These are phyloP conservation scores for Drosophila prolongata DNA, from an alignment of 2,888 invertebrate species.

Conservation along the genomic window DNA sequence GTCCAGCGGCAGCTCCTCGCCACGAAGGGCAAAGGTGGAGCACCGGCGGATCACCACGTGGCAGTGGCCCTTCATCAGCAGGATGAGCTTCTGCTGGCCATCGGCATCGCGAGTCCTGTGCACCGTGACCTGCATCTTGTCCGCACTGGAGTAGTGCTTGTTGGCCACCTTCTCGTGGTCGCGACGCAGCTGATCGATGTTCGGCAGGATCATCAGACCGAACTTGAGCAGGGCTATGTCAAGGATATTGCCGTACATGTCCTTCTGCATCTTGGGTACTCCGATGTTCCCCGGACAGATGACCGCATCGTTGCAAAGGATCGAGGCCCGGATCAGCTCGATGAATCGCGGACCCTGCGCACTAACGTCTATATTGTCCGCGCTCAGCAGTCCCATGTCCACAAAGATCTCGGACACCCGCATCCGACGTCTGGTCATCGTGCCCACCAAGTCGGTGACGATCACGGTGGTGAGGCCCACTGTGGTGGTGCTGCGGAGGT, in stretches of 20 bases:
- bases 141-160: conserved; percentile 18
- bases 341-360: background rate
- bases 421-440: conserved; percentile 42
- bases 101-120: conserved; percentile 22
- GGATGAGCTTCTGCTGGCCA: conserved; percentile 11
- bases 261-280: conserved; percentile 39
- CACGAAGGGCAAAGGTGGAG: conserved; percentile 14
- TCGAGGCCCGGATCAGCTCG: conserved; percentile 36
- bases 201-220: conserved; percentile 6
- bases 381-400: conserved; percentile 14
- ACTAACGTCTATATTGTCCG: rapidly evolving
- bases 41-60: conserved; percentile 34
- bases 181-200: conserved; percentile 40
- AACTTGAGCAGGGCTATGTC: conserved; percentile 52
- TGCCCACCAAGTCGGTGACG: conserved; percentile 41
- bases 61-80: conserved; percentile 48
- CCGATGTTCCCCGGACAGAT: conserved; percentile 38
- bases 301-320: conserved; percentile 58
- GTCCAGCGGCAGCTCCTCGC: conserved; percentile 22
- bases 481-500: conserved; percentile 48
- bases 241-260: conserved; percentile 37
- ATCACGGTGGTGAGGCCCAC: conserved; percentile 61
- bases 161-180: conserved; percentile 33
- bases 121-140: conserved; percentile 48
- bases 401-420: conserved; percentile 55